phyloP scores from a whole-genome alignment of 2,888 invertebrate genomes.

The Agrotis puta region DNA sequence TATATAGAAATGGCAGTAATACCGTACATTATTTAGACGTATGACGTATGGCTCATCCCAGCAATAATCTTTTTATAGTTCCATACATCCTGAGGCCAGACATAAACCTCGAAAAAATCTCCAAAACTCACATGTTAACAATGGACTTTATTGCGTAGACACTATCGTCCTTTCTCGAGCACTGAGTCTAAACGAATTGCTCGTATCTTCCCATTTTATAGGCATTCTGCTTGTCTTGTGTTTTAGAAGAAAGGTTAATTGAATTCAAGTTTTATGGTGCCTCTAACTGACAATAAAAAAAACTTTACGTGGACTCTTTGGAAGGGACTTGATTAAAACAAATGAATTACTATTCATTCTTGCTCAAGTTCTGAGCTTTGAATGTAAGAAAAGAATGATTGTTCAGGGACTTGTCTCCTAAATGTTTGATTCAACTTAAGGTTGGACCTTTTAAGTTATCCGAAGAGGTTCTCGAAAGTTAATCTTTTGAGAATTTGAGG shows the following conservation, averaged over 20 bases:
- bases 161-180: conserved; percentile 63
- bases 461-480: conserved; percentile 9
- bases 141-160: conserved; percentile 57
- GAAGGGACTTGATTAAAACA: conserved; percentile 61
- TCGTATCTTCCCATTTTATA: conserved; percentile 71
- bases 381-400: conserved; percentile 55
- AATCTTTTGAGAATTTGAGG: conserved; percentile 8
- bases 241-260: conserved; percentile 71
- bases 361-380: conserved; percentile 46
- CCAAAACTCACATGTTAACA: conserved; percentile 52
- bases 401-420: conserved; percentile 36
- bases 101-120: conserved; percentile 63
- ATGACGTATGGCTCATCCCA: conserved; percentile 45
- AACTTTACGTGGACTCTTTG: conserved; percentile 55
- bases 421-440: conserved; percentile 45
- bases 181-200: conserved; percentile 69
- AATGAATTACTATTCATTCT: conserved; percentile 60
- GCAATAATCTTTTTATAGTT: conserved; percentile 64
- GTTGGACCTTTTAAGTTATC: conserved; percentile 30
- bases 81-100: conserved; percentile 51
- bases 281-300: conserved; percentile 67
- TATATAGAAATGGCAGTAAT: conserved; percentile 19
- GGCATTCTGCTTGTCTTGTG: conserved; percentile 62
- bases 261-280: conserved; percentile 73
- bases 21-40: conserved; percentile 46